These are phyloP conservation scores for Hoplias malabaricus DNA, from an alignment of 2,113 vertebrate genomes.

Conservation along the genomic window DNA sequence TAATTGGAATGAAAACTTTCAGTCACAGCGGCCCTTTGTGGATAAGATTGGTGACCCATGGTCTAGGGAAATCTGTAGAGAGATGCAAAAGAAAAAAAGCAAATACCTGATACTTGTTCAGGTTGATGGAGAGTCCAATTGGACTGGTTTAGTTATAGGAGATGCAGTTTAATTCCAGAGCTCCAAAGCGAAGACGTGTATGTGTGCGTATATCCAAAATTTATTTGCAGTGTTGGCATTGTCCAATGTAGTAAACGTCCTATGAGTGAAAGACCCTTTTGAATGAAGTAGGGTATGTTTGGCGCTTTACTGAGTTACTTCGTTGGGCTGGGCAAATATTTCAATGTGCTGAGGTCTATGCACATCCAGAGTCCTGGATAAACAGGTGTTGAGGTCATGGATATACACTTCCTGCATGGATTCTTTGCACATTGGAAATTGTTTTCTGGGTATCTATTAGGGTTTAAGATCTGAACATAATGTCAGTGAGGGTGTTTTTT, in stretches of 20 bases:
- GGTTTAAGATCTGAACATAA: not conserved
- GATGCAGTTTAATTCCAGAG: too few relatives aligned
- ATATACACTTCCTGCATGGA: not conserved
- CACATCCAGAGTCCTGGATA: not conserved
- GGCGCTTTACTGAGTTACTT: not conserved
- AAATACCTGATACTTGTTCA: not conserved
- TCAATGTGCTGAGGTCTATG: not conserved
- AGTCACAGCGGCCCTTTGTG: too few relatives aligned
- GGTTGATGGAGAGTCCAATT: not conserved
- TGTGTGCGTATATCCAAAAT: not conserved
- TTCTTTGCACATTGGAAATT: not conserved
- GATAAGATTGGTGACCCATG: too few relatives aligned
- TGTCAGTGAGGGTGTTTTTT: not conserved
- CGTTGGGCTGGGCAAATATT: not conserved
- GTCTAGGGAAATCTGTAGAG: too few relatives aligned
- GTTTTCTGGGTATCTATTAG: not conserved
- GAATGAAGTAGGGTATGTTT: not conserved
- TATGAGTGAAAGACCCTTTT: not conserved
- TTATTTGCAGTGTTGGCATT: not conserved
- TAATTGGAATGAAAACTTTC: too few relatives aligned
- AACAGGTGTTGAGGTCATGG: not conserved
- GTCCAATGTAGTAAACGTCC: not conserved
- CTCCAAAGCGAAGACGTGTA: too few relatives aligned
- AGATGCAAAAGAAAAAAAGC: too few relatives aligned
- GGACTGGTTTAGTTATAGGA: not conserved